These are phyloP conservation scores for Bacillus rossius DNA, from an alignment of 1,140 invertebrate genomes.

Conservation along the genomic window DNA sequence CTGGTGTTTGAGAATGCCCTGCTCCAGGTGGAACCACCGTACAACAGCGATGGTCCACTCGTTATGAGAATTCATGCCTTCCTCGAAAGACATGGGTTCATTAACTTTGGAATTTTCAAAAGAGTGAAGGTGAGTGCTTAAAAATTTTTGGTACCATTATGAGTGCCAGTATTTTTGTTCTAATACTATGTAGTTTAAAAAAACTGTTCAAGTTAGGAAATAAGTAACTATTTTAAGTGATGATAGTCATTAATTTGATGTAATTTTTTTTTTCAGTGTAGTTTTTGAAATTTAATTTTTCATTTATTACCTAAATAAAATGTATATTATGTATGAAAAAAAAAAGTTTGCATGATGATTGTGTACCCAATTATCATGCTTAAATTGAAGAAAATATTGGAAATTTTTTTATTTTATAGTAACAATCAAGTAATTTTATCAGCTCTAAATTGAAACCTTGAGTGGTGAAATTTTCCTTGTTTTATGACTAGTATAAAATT, in stretches of 20 bases:
- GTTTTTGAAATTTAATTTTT: too few species aligned
- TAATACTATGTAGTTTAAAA: not conserved
- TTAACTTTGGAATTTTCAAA: conserved; percentile 98
- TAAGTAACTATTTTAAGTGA: not conserved
- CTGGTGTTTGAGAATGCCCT: conserved; percentile 77
- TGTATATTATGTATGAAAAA: too few species aligned
- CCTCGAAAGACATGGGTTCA: conserved; percentile 92
- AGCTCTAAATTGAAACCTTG: too few species aligned
- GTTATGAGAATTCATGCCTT: conserved; percentile 85
- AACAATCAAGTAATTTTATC: too few species aligned
- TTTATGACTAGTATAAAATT: too few species aligned
- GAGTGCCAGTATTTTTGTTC: not conserved
- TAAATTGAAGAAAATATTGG: too few species aligned
- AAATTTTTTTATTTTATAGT: too few species aligned
- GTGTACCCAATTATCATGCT: too few species aligned
- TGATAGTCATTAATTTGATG: not conserved
- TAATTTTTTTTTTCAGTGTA: not conserved
- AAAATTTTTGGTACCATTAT: not conserved
- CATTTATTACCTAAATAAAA: too few species aligned
- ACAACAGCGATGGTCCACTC: conserved; percentile 83
- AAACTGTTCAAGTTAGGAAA: not conserved
- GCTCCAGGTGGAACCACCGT: conserved; percentile 81
- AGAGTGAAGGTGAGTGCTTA: conserved; percentile 59
- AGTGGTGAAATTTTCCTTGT: too few species aligned
- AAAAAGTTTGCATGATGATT: too few species aligned